Conservation (phyloP, 2,797 vertebrate genomes). For the Artibeus lituratus region DNA sequence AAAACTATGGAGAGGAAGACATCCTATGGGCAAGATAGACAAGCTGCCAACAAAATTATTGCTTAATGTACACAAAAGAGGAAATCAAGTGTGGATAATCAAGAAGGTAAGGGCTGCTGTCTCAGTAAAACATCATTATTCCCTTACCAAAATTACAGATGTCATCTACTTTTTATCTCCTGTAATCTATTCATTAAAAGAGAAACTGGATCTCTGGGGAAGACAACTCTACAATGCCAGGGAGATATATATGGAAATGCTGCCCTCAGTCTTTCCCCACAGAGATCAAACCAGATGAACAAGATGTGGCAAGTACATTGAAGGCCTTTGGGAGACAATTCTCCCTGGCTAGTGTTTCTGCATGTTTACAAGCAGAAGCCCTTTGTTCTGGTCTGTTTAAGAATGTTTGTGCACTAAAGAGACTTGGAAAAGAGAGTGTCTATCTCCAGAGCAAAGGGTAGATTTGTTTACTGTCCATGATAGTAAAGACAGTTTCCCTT, state of each 20-base stretch:
- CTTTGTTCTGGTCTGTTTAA: neutral
- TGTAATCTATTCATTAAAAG: slow-evolving; percentile 23
- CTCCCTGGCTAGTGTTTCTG: neutral
- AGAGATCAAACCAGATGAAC: neutral
- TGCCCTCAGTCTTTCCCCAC: neutral
- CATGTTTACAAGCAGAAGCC: neutral
- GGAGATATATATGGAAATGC: slow-evolving; percentile 49
- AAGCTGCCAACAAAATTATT: neutral
- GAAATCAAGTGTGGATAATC: neutral
- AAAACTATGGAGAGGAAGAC: neutral
- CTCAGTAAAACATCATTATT: neutral
- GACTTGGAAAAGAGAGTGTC: neutral
- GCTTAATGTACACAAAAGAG: neutral
- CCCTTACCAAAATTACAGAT: slow-evolving; percentile 4
- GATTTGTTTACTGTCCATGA: neutral
- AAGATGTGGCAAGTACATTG: neutral
- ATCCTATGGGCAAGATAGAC: neutral
- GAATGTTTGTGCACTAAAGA: neutral
- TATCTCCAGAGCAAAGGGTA: neutral
- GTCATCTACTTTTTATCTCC: neutral
- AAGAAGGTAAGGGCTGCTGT: neutral
- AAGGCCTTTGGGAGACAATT: slow-evolving; percentile 15
- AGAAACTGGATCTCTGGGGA: slow-evolving; percentile 17
- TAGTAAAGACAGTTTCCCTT: neutral
- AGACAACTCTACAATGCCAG: neutral